Conservation (phyloP, 2,888 invertebrate genomes). For the Dioctria rufipes region DNA sequence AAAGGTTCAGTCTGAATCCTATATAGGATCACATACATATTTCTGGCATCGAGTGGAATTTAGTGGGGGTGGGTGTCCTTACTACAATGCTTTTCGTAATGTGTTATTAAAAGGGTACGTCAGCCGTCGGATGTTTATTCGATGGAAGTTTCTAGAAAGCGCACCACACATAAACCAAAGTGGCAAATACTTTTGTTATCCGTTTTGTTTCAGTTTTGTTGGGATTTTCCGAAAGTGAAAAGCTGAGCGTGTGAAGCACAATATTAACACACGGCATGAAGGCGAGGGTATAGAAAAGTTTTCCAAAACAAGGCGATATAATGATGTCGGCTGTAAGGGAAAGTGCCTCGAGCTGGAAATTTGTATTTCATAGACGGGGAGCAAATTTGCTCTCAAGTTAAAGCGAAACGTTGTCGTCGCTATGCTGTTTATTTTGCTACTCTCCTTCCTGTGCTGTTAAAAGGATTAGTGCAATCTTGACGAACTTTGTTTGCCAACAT, state of each 20-base stretch:
- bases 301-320: constrained; percentile 26
- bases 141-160: constrained; percentile 8
- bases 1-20: background rate
- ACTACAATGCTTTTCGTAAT: background rate
- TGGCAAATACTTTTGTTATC: constrained; percentile 31
- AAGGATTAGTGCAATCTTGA: background rate
- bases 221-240: constrained; percentile 33
- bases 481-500: no score
- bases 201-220: constrained; percentile 16
- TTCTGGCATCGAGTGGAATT: constrained; percentile 3
- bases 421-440: background rate
- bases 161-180: constrained; percentile 26
- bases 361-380: constrained; percentile 10
- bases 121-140: constrained; percentile 3
- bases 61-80: constrained; percentile 2
- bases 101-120: constrained; percentile 33
- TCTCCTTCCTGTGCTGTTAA: background rate
- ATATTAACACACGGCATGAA: constrained; percentile 17
- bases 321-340: constrained; percentile 32
- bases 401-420: background rate
- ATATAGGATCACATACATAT: background rate
- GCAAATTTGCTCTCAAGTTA: constrained; percentile 10
- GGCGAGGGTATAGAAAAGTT: constrained; percentile 14
- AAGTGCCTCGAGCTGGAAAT: constrained; percentile 4
- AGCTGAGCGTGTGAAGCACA: constrained; percentile 21